Evolutionary conservation across 2,888 invertebrate genomes (phyloP), one percentile per base, ranked within the genome.

Genomic region (Drosophila longiperda): DNA sequence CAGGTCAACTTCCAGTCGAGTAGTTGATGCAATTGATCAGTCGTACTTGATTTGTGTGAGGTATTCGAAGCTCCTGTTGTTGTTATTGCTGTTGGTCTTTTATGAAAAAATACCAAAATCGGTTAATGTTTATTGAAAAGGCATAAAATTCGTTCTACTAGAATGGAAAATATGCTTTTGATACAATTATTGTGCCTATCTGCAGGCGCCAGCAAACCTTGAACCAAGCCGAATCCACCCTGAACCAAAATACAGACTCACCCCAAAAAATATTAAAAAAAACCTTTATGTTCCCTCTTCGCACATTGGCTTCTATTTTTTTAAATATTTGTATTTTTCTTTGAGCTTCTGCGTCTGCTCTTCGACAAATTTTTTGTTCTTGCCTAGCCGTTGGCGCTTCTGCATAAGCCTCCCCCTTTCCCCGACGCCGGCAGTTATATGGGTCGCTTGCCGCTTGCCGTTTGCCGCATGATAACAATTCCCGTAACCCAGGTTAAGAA

Each of bases 61-160:
- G 26, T 59, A 63, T 66, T 42, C 60, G 55, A 53, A 42, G 29
- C n/a, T 66, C 34, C 29, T 64, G 55, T 62, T 70, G 38, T 32
- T 65, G 48, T 61, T 45, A 23, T 45, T 75, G 73, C 68, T 74
- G 73, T 69, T 64, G 67, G 75, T 84, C 81, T 82, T 75, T 78
- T 86, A 89, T 89, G 89, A 89, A 89, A 91, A 90, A 89, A 90
- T 91, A 87, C 91, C 91, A 76, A 92, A 93, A 93, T 93, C 93
- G 92, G 92, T 92, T 92, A 93, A 93, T 93, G 93, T 93, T 93
- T 93, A 93, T 93, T 93, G 93, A 93, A 93, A 93, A 93, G 91
- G 92, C 92, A 93, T 93, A 92, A 93, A 93, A 93, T 92, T 92
- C 92, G 92, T 92, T 93, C 93, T 92, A 93, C 92, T 92, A 93